Percentiles rank a stretch among this genome's conserved stretches.
These are phyloP conservation scores for Mallotus villosus DNA, from an alignment of 2,797 vertebrate genomes.

Conservation along the genomic window DNA sequence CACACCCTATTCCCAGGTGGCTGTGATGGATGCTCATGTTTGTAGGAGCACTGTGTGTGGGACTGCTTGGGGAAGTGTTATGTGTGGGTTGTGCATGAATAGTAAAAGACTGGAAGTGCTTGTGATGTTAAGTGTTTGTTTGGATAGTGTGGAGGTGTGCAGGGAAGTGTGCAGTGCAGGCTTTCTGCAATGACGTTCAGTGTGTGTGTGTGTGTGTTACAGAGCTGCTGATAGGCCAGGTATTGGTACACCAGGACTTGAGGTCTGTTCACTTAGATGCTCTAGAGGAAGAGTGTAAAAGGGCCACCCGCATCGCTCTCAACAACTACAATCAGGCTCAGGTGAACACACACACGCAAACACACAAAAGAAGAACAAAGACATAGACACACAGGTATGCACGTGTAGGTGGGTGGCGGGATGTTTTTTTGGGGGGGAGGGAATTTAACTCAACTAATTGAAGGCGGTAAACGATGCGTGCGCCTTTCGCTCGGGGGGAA, in stretches of 20 bases:
- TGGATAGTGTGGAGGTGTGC: not conserved
- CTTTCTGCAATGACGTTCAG: slow-evolving; percentile 20
- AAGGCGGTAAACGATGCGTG: slow-evolving; percentile 59
- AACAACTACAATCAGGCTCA: slow-evolving; percentile 70
- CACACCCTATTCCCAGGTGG: slow-evolving; percentile 47
- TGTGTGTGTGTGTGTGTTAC: slow-evolving; percentile 36
- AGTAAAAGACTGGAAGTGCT: slow-evolving; percentile 8
- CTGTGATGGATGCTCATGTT: slow-evolving; percentile 62
- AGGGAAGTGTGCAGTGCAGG: not conserved
- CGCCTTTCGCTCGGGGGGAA: slow-evolving; percentile 44
- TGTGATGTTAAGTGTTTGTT: not conserved
- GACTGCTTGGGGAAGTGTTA: not conserved
- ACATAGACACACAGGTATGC: slow-evolving; percentile 26
- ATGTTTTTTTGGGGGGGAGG: slow-evolving; percentile 44
- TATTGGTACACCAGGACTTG: slow-evolving; percentile 60
- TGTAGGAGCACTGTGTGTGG: slow-evolving; percentile 38
- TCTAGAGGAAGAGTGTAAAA: slow-evolving; percentile 65
- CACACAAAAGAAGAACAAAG: slow-evolving; percentile 25
- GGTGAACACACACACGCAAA: slow-evolving; percentile 62
- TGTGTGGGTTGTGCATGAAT: slow-evolving; percentile 29
- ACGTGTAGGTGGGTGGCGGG: slow-evolving; percentile 24
- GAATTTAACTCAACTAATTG: slow-evolving; percentile 55
- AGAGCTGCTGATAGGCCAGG: slow-evolving; percentile 55
- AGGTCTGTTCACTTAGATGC: slow-evolving; percentile 48
- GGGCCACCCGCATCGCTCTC: slow-evolving; percentile 54